phyloP scores from a whole-genome alignment of 1,140 invertebrate genomes.

The Drosophila nigrodunni region DNA sequence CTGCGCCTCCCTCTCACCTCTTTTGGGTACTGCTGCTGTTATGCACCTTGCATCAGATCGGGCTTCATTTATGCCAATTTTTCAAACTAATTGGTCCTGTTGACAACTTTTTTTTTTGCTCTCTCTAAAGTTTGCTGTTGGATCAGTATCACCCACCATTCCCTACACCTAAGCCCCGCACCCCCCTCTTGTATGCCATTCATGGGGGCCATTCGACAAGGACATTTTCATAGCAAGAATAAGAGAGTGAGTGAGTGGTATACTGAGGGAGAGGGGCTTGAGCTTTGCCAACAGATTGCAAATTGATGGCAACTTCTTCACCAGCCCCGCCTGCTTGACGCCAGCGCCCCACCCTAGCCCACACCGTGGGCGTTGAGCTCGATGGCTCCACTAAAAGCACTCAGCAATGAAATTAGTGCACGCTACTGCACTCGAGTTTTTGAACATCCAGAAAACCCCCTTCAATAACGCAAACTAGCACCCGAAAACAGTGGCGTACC shows the following conservation, averaged over 20 bases:
- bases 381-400: slow-evolving; percentile 70
- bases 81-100: slow-evolving; percentile 81
- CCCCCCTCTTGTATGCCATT: neutral
- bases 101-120: slow-evolving; percentile 66
- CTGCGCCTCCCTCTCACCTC: neutral
- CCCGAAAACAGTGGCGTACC: neutral
- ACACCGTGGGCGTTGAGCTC: slow-evolving; percentile 14
- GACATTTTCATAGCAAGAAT: slow-evolving; percentile 34
- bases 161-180: neutral
- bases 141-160: slow-evolving; percentile 2
- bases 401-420: slow-evolving; percentile 82
- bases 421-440: slow-evolving; percentile 69
- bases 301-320: slow-evolving; percentile 13
- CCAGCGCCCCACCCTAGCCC: neutral
- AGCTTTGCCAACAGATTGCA: slow-evolving; percentile 19
- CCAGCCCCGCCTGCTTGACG: neutral
- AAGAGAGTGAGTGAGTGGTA: neutral
- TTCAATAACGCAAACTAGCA: slow-evolving; percentile 13
- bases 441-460: slow-evolving; percentile 4
- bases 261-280: neutral
- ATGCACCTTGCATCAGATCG: slow-evolving; percentile 38
- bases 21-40: neutral
- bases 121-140: slow-evolving; percentile 43
- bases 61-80: slow-evolving; percentile 83
- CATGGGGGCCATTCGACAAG: slow-evolving; percentile 8